Evolutionary conservation across 2,888 invertebrate genomes (phyloP).

Genomic region (Furcula furcula): DNA sequence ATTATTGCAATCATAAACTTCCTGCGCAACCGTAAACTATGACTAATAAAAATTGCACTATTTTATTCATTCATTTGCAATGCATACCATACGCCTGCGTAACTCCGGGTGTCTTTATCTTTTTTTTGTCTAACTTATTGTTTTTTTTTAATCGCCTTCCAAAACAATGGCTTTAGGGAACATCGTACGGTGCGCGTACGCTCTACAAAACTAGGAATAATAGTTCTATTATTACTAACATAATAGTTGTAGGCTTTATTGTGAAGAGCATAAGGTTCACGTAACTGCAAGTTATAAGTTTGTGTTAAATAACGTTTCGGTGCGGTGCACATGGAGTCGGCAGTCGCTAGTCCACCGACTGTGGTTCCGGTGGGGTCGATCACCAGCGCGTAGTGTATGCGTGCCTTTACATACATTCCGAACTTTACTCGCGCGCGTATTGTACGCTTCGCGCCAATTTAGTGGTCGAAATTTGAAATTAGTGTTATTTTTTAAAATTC

Average conservation of each 20-base stretch:
- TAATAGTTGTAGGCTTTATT: conserved; percentile 30
- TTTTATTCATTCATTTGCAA: conserved; percentile 17
- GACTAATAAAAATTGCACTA: conserved; percentile 20
- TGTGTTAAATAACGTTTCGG: conserved; percentile 65
- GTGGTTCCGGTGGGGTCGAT: conserved; percentile 82
- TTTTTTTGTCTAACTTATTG: conserved; percentile 49
- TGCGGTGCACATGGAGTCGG: conserved; percentile 74
- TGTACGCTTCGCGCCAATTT: conserved; percentile 57
- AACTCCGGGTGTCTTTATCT: conserved; percentile 51
- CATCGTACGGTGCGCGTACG: conserved; percentile 71
- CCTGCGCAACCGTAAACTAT: too few species aligned
- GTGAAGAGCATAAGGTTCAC: conserved; percentile 4
- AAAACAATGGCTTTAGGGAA: conserved; percentile 61
- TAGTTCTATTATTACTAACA: conserved; percentile 31
- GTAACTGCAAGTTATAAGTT: conserved; percentile 32
- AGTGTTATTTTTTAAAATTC: conserved; percentile 22
- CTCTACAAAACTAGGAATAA: conserved; percentile 69
- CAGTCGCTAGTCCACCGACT: conserved; percentile 76
- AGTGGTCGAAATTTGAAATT: conserved; percentile 23
- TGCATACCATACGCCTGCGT: conserved; percentile 51
- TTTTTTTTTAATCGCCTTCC: conserved; percentile 60
- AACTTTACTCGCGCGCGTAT: conserved; percentile 48
- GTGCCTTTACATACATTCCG: conserved; percentile 59
- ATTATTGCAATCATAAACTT: too few species aligned
- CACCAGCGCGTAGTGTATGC: conserved; percentile 62